phyloP scores from a whole-genome alignment of 2,113 vertebrate species.

The Barbus barbus region DNA sequence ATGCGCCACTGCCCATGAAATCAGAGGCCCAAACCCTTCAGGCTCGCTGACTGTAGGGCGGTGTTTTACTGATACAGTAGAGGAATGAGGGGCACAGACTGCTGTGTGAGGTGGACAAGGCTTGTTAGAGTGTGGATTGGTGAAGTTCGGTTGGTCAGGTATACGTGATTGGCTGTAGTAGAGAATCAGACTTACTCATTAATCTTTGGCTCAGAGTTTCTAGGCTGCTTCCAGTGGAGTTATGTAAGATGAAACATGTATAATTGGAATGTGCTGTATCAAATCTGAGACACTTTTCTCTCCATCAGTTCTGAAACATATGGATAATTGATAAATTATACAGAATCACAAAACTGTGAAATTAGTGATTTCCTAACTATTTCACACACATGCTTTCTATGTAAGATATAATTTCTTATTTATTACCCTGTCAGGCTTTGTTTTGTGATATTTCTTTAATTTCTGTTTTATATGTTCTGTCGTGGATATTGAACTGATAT shows the following conservation, averaged over 20 bases:
- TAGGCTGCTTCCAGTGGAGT: not conserved
- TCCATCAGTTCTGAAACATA: constrained; percentile 2
- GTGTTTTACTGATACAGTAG: not conserved
- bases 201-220: not conserved
- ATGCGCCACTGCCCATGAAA: not conserved
- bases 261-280: not conserved
- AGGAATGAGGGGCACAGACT: not conserved
- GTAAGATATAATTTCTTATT: not conserved
- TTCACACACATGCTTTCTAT: not conserved
- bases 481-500: not conserved
- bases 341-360: not conserved
- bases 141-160: not conserved
- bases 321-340: constrained; percentile 15
- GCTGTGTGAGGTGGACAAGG: not conserved
- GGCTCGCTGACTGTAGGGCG: not conserved
- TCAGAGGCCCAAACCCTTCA: not conserved
- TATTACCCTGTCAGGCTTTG: not conserved
- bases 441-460: not conserved
- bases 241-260: not conserved
- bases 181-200: not conserved
- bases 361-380: not conserved
- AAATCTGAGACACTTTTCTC: not conserved
- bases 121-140: not conserved
- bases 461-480: not conserved
- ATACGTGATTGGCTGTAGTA: not conserved